A percentile compares a stretch with the other conserved stretches of the same genome.
phyloP scores from a whole-genome alignment of 1,140 invertebrate genomes.

The Sitophilus oryzae region DNA sequence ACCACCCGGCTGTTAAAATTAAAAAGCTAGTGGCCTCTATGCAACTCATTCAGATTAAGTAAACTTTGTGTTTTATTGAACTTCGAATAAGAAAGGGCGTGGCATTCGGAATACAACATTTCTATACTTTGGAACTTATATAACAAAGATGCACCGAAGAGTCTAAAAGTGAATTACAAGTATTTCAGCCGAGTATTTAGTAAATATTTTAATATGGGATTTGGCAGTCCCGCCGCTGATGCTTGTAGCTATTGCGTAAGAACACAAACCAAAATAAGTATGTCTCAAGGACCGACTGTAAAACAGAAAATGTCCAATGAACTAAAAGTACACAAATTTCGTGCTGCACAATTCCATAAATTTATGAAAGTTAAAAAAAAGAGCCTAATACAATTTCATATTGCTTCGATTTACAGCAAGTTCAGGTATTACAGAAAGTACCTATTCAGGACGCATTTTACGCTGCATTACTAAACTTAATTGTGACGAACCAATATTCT shows the following conservation, averaged over 20 bases:
- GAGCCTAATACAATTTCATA: slow-evolving; percentile 5
- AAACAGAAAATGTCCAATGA: background rate
- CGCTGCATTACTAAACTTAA: slow-evolving; percentile 15
- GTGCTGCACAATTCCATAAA: background rate
- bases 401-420: slow-evolving; percentile 33
- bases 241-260: slow-evolving; percentile 15
- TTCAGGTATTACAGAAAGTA: slow-evolving; percentile 28
- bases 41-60: too few species aligned
- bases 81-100: too few species aligned
- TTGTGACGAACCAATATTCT: slow-evolving; percentile 13
- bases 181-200: slow-evolving; percentile 14
- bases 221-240: slow-evolving; percentile 13
- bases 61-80: too few species aligned
- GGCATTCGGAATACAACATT: too few species aligned
- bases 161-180: slow-evolving; percentile 20
- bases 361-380: slow-evolving; percentile 2
- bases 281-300: background rate
- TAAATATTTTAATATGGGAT: slow-evolving; percentile 16
- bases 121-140: too few species aligned
- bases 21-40: too few species aligned
- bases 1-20: too few species aligned
- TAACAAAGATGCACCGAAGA: slow-evolving; percentile 6
- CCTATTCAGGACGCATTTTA: slow-evolving; percentile 30
- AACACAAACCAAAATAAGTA: slow-evolving; percentile 13
- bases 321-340: background rate